A percentile compares a stretch with the other conserved stretches of the same genome.
phyloP scores from a whole-genome alignment of 2,113 vertebrate species.

The Hippocampus guttulatus region DNA sequence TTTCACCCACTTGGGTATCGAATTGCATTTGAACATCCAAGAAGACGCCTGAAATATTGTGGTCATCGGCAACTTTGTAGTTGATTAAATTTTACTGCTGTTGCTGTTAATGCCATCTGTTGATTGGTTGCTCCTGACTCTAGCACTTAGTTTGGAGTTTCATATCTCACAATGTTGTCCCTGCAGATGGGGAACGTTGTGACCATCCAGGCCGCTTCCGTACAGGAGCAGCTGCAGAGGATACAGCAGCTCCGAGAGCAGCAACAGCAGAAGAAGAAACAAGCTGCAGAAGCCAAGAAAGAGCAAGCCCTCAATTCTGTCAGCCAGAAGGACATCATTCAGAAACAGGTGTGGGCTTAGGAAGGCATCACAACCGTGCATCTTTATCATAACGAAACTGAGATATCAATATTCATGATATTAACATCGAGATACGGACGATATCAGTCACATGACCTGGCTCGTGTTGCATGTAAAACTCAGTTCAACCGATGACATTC shows the following conservation, averaged over 20 bases:
- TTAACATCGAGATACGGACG: too few species aligned
- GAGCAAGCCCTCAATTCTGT: conserved; percentile 84
- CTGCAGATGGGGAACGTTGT: conserved; percentile 87
- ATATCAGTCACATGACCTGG: too few species aligned
- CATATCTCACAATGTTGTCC: neutral
- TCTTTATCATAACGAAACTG: too few species aligned
- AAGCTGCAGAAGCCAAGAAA: conserved; percentile 84
- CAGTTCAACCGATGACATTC: too few species aligned
- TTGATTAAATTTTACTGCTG: neutral
- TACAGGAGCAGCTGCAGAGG: conserved; percentile 92
- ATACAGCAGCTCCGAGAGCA: conserved; percentile 93
- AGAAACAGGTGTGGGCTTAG: conserved; percentile 84
- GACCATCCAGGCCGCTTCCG: conserved; percentile 89
- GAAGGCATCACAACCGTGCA: neutral
- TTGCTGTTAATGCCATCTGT: neutral
- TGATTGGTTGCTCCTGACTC: neutral
- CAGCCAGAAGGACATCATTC: conserved; percentile 92
- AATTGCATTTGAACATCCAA: too few species aligned
- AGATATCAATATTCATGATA: too few species aligned
- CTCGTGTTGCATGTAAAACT: too few species aligned
- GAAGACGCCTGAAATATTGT: too few species aligned
- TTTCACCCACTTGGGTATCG: too few species aligned
- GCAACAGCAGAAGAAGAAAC: conserved; percentile 89
- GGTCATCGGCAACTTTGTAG: neutral
- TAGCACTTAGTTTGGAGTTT: neutral